Evolutionary conservation across 2,888 invertebrate species (phyloP).

Genomic region (Scrobipalpa costella): DNA sequence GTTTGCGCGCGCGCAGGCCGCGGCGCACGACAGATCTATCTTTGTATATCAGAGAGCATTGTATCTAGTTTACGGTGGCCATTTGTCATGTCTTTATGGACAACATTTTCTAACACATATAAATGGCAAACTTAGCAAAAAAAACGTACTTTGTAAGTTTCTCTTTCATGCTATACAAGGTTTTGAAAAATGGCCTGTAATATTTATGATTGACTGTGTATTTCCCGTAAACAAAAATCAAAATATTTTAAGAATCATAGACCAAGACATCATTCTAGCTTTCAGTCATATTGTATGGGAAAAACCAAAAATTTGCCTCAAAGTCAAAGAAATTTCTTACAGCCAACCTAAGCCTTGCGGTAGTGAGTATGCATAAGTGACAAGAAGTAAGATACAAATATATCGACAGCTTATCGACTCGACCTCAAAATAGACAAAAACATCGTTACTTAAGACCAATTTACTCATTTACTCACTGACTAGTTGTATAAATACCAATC

Average conservation of each 20-base stretch:
- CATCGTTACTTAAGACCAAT: not conserved
- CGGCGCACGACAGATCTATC: constrained; percentile 11
- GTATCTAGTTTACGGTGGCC: not conserved
- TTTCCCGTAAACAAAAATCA: no score
- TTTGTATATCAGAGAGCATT: constrained; percentile 1
- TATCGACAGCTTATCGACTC: constrained; percentile 22
- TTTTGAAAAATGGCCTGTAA: no score
- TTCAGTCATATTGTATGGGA: no score
- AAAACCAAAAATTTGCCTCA: no score
- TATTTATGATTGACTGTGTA: no score
- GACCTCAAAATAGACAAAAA: not conserved
- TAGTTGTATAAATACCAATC: constrained; percentile 19
- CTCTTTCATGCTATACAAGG: no score
- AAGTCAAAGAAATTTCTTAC: no score
- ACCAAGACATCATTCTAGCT: no score
- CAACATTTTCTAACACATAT: constrained; percentile 5
- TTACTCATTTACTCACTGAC: not conserved
- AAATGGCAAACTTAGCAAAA: not conserved
- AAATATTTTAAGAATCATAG: no score
- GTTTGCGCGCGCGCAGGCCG: constrained; percentile 17
- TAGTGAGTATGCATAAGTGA: no score
- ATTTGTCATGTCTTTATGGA: not conserved
- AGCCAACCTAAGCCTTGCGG: no score
- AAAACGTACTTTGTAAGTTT: not conserved
- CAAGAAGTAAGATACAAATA: no score